A percentile compares a stretch with the other conserved stretches of the same genome.
Conservation (phyloP, 2,113 vertebrate genomes). For the Recurvirostra avosetta region DNA sequence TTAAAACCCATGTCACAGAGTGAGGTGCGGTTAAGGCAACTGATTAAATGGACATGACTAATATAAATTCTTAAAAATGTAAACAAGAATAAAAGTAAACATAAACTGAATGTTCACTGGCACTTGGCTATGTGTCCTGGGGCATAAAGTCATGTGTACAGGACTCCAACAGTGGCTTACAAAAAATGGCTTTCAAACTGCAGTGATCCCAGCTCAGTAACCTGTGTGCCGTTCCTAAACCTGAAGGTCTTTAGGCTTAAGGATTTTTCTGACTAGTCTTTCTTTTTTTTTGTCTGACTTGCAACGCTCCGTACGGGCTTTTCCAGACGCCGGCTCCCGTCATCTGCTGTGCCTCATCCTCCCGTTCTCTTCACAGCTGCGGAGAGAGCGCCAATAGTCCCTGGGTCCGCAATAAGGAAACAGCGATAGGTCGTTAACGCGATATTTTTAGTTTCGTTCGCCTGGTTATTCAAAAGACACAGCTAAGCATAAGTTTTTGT, state of each 20-base stretch:
- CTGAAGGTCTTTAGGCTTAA: conserved; percentile 49
- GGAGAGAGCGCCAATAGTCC: neutral
- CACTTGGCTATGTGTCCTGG: neutral
- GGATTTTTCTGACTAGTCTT: conserved; percentile 1
- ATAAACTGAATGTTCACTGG: neutral
- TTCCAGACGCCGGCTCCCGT: neutral
- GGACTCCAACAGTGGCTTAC: conserved; percentile 59
- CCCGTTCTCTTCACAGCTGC: neutral
- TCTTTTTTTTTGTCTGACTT: neutral
- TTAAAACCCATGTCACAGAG: neutral
- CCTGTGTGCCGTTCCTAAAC: conserved; percentile 40
- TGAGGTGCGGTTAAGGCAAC: neutral
- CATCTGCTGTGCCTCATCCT: neutral
- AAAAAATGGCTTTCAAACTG: conserved; percentile 66
- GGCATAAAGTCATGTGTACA: neutral
- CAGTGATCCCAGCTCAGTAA: conserved; percentile 5
- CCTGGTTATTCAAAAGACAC: neutral
- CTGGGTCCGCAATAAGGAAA: neutral
- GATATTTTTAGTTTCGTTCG: neutral
- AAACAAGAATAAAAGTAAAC: neutral
- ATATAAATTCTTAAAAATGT: neutral
- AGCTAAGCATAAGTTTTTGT: neutral
- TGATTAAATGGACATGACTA: neutral
- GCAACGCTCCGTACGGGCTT: conserved; percentile 32
- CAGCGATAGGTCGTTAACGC: rapidly evolving